Evolutionary conservation across 2,797 vertebrate genomes (phyloP), one percentile per base, ranked within the genome.

Genomic region (Premnoplex brunnescens): DNA sequence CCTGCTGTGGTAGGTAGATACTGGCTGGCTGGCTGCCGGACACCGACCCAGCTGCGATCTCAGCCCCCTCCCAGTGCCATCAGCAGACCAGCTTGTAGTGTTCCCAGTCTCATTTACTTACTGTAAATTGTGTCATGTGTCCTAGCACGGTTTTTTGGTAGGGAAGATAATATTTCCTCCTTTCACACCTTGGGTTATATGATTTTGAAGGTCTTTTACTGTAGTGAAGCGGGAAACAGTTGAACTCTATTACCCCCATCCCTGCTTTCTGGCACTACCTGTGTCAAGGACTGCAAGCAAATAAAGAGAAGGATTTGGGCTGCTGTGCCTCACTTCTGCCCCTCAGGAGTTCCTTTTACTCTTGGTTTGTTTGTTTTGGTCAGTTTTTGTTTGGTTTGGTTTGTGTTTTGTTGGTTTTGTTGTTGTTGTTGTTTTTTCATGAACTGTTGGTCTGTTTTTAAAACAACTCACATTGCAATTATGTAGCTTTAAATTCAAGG

Each of bases 21-120:
- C 0, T 41, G 23, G 0, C 12, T 41, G 23, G 0, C 12, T 74
- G 66, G 13, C 11, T 6, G 14, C 5, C 26, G 30, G 20, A 27
- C 4, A 2, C 10, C 14, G 2, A 5, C 20, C 8, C 30, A 62
- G 17, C 15, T 39, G 14, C 2, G 4, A 23, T 59, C 41, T 69
- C 41, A 9, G 41, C 10, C 12, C 34, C 16, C 14, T 44, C 16
- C 32, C 32, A 64, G 22, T 46, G 7, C 5, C 8, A 13, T 9
- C 12, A 6, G 1, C 17, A 11, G 13, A 12, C 3, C 5, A 4
- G 7, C 14, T 64, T 17, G 7, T 37, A 9, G 24, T 30, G 14
- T 28, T 87, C 11, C 1, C 5, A 24, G 22, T 30, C 14, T 18
- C 2, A 2, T 32, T 21, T 44, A 6, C 17, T 39, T 48, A 4